phyloP scores from a whole-genome alignment of 1,140 invertebrate species.

The Drosophila mojavensis region DNA sequence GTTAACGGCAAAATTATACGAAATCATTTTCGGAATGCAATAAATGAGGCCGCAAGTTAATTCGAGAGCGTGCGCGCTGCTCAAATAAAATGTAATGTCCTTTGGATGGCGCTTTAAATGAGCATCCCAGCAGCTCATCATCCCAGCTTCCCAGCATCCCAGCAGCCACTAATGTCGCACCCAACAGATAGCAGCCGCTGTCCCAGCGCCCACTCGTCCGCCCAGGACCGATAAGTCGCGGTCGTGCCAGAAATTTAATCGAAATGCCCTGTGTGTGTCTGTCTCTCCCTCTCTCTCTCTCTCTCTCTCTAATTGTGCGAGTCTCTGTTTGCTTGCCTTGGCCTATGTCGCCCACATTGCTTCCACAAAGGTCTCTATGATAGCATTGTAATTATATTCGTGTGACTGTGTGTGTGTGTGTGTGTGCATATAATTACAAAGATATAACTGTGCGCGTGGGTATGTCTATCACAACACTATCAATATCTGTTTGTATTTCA shows the following conservation, averaged over 20 bases:
- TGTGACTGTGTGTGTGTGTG: conserved; percentile 1
- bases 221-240: conserved; percentile 33
- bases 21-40: conserved; percentile 54
- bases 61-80: conserved; percentile 29
- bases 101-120: conserved; percentile 36
- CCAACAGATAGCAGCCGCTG: background rate
- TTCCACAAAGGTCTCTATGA: too few species aligned
- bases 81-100: conserved; percentile 51
- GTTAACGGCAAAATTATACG: conserved; percentile 56
- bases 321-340: too few species aligned
- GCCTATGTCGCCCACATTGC: too few species aligned
- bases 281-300: too few species aligned
- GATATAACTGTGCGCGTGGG: background rate
- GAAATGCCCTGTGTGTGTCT: conserved; percentile 21
- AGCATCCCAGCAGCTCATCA: conserved; percentile 12
- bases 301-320: background rate
- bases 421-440: background rate
- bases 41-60: conserved; percentile 58
- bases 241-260: conserved; percentile 50
- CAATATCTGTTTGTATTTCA: too few species aligned
- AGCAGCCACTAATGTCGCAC: conserved; percentile 6
- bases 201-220: background rate
- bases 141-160: background rate
- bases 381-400: background rate
- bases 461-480: background rate